phyloP scores from a whole-genome alignment of 2,113 vertebrate species.

The Campylomormyrus tamandua region DNA sequence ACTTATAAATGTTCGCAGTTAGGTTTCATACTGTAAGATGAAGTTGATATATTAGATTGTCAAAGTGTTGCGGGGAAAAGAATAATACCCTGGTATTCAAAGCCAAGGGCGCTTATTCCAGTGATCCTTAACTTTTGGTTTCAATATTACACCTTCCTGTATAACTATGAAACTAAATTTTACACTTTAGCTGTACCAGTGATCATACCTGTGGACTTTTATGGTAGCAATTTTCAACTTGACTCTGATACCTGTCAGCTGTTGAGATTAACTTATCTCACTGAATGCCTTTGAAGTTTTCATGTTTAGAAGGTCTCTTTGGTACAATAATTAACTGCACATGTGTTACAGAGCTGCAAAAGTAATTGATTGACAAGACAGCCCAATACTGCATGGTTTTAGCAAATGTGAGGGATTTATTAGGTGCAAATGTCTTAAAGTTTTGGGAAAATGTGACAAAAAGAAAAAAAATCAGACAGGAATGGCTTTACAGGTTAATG shows the following conservation, averaged over 20 bases:
- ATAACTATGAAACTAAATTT: background rate
- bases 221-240: constrained; percentile 14
- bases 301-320: constrained; percentile 37
- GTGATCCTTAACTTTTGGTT: constrained; percentile 31
- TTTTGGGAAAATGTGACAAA: background rate
- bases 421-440: background rate
- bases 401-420: background rate
- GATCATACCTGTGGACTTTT: constrained; percentile 13
- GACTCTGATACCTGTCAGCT: constrained; percentile 30
- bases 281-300: constrained; percentile 38
- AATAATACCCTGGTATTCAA: background rate
- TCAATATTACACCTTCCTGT: constrained; percentile 27
- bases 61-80: background rate
- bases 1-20: background rate
- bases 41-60: background rate
- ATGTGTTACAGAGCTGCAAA: constrained; percentile 26
- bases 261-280: constrained; percentile 43
- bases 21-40: background rate
- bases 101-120: background rate
- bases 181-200: background rate
- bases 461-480: background rate
- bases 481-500: background rate
- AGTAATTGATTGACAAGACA: constrained; percentile 44
- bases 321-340: constrained; percentile 40
- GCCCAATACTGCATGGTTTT: background rate